Base-by-base conservation (phyloP, 2,888 invertebrate genomes). In the Drosophila monieri region DNA sequence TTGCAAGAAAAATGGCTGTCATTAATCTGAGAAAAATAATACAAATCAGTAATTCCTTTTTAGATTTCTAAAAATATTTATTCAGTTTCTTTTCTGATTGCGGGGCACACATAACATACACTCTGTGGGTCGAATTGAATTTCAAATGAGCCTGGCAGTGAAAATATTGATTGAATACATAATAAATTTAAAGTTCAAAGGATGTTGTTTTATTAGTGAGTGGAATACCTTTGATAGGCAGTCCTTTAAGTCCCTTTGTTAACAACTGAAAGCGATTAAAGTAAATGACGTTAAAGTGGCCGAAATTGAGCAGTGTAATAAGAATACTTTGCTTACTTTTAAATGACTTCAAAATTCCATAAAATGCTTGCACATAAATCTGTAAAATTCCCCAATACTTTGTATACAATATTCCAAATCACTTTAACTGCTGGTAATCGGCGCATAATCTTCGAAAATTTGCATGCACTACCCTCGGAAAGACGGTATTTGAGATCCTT, bases 401-500 rank as follows among this genome's bases (percentile, higher is more conserved):
- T 48, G 25, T 27, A 23, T 37, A 54, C 39, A 21, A 62, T 64
- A 53, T 65, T 69, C 52, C 65, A 70, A 77, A 84, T 76, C 73
- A 86, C 74, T 75, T 87, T 86, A 89, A 86, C 85, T 78, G 83
- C 88, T 78, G 78, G 85, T 89, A 89, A 89, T 89, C 89, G 85
- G 77, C 78, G 83, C 80, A 78, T 89, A 89, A 89, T 89, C 89
- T 89, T 81, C 61, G 47, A 68, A 89, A 89, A 89, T 89, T 89
- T 89, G 89, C 89, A 89, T 89, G 85, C 80, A 75, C 79, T 74
- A 76, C 76, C 70, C 76, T 76, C 65, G 39, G 58, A 77, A 71
- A 68, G 72, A 71, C 66, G 81, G 78, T 76, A 79, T 83, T 89
- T 77, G 76, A 81, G 85, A 89, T 89, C 74, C 76, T 85, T 86